Evolutionary conservation across 2,113 vertebrate species (phyloP), one percentile per base, ranked within the genome.

Genomic region (Thamnophis sirtalis): DNA sequence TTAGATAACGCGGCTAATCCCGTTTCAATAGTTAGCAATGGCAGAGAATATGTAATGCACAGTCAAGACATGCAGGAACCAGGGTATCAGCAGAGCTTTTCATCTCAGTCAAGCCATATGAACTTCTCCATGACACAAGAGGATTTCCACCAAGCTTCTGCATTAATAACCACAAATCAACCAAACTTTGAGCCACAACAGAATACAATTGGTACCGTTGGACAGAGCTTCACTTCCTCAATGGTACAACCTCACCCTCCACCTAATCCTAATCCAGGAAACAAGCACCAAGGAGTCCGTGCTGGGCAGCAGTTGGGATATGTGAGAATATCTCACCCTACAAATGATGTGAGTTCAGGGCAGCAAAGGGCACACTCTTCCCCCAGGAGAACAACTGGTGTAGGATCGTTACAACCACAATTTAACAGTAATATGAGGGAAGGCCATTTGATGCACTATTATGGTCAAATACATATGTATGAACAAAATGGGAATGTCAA

Each of bases 401-500:
- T 97, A 85, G 91, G 94, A 58, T 93, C 96, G 0, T 54, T 96
- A 2, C 96, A 97, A 1, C 94, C 94, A 19, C 97, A 97, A 95
- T 95, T 96, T 0, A 33, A 48, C 0, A 95, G 96, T 0, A 95
- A 96, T 86, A 73, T 92, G 0, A 98, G 97, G 93, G 97, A 98
- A 68, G 97, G 96, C 95, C 97, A 91, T 33, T 92, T 97, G 93
- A 97, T 98, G 92, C 98, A 97, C 95, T 99, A 99, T 96, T 98
- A 98, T 0, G 98, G 98, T 89, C 99, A 99, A 95, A 98, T 99
- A 95, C 99, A 98, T 93, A 98, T 99, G 98, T 98, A 98, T 0
- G 98, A 99, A 88, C 98, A 97, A 92, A 96, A 97, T 28, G 96
- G 96, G n/a, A 93, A 94, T 95, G 97, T 98, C 0, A 97, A 97